Conservation (phyloP, 2,797 vertebrate species). For the Mormyrus hasselquistii region DNA sequence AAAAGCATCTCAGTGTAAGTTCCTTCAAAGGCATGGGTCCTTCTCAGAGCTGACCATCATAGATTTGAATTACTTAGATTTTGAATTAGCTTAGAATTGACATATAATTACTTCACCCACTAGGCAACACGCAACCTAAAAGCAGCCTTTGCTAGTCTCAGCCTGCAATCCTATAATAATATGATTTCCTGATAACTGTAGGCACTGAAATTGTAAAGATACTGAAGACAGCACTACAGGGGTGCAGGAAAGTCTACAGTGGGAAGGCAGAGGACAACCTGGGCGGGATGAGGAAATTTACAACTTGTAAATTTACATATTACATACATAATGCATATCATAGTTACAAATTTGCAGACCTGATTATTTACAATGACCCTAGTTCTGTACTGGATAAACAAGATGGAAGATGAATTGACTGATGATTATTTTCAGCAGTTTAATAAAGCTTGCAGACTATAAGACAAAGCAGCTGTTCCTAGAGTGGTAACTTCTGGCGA, state of each 20-base stretch:
- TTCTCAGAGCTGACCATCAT: not conserved
- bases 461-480: not conserved
- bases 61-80: not conserved
- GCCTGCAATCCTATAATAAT: not conserved
- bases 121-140: not conserved
- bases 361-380: not conserved
- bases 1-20: not conserved
- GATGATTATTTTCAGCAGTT: not conserved
- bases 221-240: not conserved
- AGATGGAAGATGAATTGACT: not conserved
- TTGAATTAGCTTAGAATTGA: not conserved
- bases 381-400: not conserved
- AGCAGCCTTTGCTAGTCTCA: not conserved
- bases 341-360: not conserved
- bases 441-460: not conserved
- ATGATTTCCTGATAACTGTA: not conserved
- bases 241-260: not conserved
- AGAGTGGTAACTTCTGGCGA: not conserved
- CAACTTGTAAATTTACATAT: not conserved
- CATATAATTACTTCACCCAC: not conserved
- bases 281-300: not conserved
- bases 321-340: not conserved
- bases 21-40: not conserved
- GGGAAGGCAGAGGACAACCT: not conserved
- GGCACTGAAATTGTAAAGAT: not conserved